Evolutionary conservation across 37 sponge, comb jelly and placozoan species (phyloP), one percentile per base, ranked within the genome.

Genomic region (Beroe ovata): DNA sequence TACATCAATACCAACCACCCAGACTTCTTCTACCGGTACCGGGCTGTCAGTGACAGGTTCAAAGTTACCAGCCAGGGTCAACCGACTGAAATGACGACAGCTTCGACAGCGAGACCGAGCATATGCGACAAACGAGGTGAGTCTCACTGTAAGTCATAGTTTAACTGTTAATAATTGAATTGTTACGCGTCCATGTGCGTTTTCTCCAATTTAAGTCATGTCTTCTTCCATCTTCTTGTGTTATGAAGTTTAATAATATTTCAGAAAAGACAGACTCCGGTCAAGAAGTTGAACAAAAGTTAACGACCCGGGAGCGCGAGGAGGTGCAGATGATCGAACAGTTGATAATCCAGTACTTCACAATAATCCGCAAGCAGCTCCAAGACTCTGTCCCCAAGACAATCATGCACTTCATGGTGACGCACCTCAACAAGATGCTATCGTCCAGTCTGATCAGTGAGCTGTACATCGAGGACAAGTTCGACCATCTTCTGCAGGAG

Each of bases 1-100:
- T 98, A 98, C 93, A 95, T 95, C 81, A 98, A 98, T 88, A 98
- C 99, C 29, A 98, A 96, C 89, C 99, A 98, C 89, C 99, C 99
- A 20, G 99, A 98, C 62, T 98, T 98, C 91, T 92, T 94, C 21
- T 60, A 89, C 64, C 64, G 89, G 64, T 63, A 89, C 18, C n/a
- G 64, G 21, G 62, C 39, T 4, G 60, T 89, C 60, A 23, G 39
- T 3, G 89, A 62, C 23, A 59, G 63, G 29, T 89, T 60, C 38
- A 60, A 40, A 33, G 11, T 11, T 16, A 6, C 54, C 11, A 38
- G 3, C 64, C 18, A 62, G 33, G 29, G 58, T 23, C 32, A 38
- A 21, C 61, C 61, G 34, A 54, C 19, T 39, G 60, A 77, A 14
- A 35, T 32, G 35, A 28, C 84, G n/a, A 54, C 47, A 1, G 35